These are phyloP conservation scores for Drosophila nikananu DNA, from an alignment of 1,140 invertebrate species.

Conservation along the genomic window DNA sequence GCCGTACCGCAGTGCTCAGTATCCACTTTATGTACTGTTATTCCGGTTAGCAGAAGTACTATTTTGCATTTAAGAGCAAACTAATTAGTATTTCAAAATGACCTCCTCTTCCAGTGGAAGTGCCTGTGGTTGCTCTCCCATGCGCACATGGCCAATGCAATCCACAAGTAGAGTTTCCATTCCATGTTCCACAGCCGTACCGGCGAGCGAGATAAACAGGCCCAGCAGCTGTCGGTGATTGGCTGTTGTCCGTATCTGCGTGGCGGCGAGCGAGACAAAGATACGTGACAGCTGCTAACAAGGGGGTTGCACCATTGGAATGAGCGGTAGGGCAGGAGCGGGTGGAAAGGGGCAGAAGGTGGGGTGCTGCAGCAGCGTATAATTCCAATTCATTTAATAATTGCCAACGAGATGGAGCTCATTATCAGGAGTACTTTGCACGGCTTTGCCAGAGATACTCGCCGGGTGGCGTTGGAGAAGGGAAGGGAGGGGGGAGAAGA, in stretches of 20 bases:
- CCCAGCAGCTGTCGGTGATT: slow-evolving; percentile 53
- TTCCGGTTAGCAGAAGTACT: background rate
- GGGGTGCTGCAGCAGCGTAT: slow-evolving; percentile 52
- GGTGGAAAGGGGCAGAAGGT: background rate
- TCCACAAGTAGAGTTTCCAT: slow-evolving; percentile 59
- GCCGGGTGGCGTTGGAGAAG: slow-evolving; percentile 2
- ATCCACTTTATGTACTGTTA: background rate
- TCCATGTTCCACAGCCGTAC: slow-evolving; percentile 65
- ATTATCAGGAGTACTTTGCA: slow-evolving; percentile 84
- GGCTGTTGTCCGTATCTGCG: slow-evolving; percentile 28
- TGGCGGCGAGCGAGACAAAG: slow-evolving; percentile 25
- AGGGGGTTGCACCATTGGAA: slow-evolving; percentile 26
- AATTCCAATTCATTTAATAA: slow-evolving; percentile 85
- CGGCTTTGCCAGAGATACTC: slow-evolving; percentile 63
- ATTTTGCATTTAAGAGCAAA: slow-evolving; percentile 40
- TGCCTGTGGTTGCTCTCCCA: background rate
- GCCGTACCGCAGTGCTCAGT: background rate
- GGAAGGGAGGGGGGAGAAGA: slow-evolving; percentile 16
- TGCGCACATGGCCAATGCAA: slow-evolving; percentile 45
- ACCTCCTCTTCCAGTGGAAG: slow-evolving; percentile 17
- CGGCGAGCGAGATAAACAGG: slow-evolving; percentile 48
- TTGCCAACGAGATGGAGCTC: slow-evolving; percentile 85
- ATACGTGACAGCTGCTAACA: slow-evolving; percentile 40
- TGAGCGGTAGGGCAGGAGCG: background rate
- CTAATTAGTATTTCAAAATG: slow-evolving; percentile 62